Conservation (phyloP, 2,888 invertebrate species). For the Drosophila hamatofila region DNA sequence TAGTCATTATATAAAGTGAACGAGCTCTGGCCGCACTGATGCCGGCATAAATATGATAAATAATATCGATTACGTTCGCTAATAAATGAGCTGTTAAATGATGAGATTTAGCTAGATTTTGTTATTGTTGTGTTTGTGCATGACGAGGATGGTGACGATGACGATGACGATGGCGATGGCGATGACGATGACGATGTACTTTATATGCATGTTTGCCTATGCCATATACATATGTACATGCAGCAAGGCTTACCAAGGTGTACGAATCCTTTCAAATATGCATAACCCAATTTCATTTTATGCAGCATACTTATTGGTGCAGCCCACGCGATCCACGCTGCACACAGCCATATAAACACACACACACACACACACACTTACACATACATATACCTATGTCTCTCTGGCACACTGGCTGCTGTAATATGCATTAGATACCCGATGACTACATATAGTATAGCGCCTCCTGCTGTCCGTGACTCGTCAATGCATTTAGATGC, state of each 20-base stretch:
- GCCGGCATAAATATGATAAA: slow-evolving; percentile 26
- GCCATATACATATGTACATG: background rate
- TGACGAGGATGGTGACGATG: background rate
- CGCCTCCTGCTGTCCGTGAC: slow-evolving; percentile 29
- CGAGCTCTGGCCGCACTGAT: slow-evolving; percentile 15
- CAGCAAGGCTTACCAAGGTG: slow-evolving; percentile 5
- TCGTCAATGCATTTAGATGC: slow-evolving; percentile 64
- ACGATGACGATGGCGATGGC: background rate
- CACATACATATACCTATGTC: background rate
- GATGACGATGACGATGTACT: slow-evolving; percentile 1
- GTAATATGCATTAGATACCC: slow-evolving; percentile 58
- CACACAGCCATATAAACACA: background rate
- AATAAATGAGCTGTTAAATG: slow-evolving; percentile 23
- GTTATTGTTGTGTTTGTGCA: background rate
- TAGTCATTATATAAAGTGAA: slow-evolving; percentile 29
- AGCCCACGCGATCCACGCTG: slow-evolving; percentile 32
- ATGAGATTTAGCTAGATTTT: slow-evolving; percentile 9
- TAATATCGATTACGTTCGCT: slow-evolving; percentile 16
- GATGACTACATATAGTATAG: slow-evolving; percentile 31
- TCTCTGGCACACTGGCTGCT: slow-evolving; percentile 30
- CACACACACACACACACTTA: background rate
- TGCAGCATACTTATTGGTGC: slow-evolving; percentile 56
- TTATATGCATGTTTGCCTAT: background rate
- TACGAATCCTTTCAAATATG: slow-evolving; percentile 51
- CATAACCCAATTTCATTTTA: slow-evolving; percentile 68